phyloP scores from a whole-genome alignment of 2,888 invertebrate genomes.

The Ceramica pisi region DNA sequence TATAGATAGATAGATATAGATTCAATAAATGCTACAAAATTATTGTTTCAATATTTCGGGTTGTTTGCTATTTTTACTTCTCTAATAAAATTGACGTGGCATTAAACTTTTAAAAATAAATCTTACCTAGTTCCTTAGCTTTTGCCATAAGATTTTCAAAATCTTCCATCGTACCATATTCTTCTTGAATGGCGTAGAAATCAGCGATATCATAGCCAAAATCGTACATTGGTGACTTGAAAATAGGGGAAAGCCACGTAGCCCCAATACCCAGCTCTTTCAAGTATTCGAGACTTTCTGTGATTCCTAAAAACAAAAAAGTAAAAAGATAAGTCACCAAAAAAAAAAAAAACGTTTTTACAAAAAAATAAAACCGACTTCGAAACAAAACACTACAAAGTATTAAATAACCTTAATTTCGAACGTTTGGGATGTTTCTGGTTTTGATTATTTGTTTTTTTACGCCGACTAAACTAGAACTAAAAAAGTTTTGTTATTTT shows the following conservation, averaged over 20 bases:
- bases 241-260: constrained; percentile 95
- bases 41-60: background rate
- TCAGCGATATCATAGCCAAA: constrained; percentile 95
- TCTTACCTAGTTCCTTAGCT: constrained; percentile 89
- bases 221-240: constrained; percentile 94
- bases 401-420: too few relatives aligned
- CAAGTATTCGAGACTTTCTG: constrained; percentile 91
- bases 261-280: constrained; percentile 92
- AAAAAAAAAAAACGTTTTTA: too few relatives aligned
- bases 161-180: constrained; percentile 94
- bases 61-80: background rate
- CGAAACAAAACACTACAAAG: too few relatives aligned
- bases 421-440: too few relatives aligned
- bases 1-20: too few relatives aligned
- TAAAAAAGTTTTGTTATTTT: too few relatives aligned
- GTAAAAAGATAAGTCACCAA: background rate
- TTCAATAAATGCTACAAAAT: background rate
- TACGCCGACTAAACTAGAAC: too few relatives aligned
- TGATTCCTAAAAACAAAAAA: constrained; percentile 87
- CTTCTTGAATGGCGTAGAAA: constrained; percentile 92
- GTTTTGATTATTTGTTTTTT: too few relatives aligned
- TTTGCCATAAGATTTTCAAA: constrained; percentile 91
- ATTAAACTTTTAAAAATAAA: background rate
- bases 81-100: background rate
- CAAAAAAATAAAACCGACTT: too few relatives aligned